Evolutionary conservation across 2,797 vertebrate genomes (phyloP), one percentile per base, ranked within the genome.

Genomic region (Morelia viridis): DNA sequence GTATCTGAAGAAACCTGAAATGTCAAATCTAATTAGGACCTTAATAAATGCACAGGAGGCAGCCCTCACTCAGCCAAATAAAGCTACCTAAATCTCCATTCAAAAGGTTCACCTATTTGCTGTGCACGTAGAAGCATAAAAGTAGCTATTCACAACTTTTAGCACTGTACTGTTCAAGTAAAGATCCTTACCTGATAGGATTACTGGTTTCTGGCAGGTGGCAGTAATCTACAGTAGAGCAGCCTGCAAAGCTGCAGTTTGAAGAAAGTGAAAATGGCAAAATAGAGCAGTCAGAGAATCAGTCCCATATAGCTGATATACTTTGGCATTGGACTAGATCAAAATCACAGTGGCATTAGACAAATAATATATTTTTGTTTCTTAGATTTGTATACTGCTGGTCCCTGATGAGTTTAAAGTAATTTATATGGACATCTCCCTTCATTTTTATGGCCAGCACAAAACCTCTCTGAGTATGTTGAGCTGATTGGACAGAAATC

Each of bases 71-170:
- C 94, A 83, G 91, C 94, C 95, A 85, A 96, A 91, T 87, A 96
- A 95, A 94, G 92, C 90, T 56, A 88, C 92, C 94, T 24, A 60
- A 89, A 94, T 95, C 89, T 83, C 91, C 93, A 95, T 94, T 56
- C 91, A 93, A 87, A 76, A 13, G 89, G 83, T 17, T 93, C 11
- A 4, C 0, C 7, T 94, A 83, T 94, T 96, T 95, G 46, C 90
- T 96, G 71, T 89, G 92, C 85, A 94, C 95, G 53, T 93, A 93
- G 28, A 94, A 0, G 3, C 90, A 88, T 93, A 26, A 93, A 94
- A 92, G 91, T 95, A 17, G 46, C 94, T 96, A 89, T 88, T 94
- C 58, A 95, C 91, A 71, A 60, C 57, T 84, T 85, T 96, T 26
- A 76, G 93, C 95, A 92, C 60, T 71, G 76, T 84, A 94, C 95